Percentiles rank a stretch among this genome's conserved stretches.
Conservation (phyloP, 2,113 vertebrate genomes). For the Nyctibius bracteatus region DNA sequence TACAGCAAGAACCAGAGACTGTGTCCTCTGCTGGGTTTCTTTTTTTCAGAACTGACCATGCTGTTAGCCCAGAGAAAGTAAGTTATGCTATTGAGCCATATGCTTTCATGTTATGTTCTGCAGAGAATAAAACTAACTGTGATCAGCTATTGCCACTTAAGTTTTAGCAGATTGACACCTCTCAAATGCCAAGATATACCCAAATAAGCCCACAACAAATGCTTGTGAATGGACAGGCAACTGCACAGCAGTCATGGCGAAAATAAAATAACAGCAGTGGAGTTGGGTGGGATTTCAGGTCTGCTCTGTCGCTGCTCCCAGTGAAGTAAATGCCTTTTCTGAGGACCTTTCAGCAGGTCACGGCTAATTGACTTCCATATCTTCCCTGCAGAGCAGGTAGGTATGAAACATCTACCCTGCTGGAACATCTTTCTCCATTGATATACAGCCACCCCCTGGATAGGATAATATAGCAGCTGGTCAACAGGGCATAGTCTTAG, state of each 20-base stretch:
- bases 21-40: neutral
- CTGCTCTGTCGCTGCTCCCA: neutral
- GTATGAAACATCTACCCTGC: neutral
- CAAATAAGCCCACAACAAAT: neutral
- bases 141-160: constrained; percentile 1
- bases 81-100: neutral
- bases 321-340: neutral
- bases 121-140: neutral
- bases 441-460: neutral
- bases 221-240: neutral
- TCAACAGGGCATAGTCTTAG: neutral
- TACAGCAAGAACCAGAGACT: neutral
- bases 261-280: neutral
- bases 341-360: neutral
- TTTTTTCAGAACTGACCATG: neutral
- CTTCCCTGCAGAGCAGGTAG: neutral
- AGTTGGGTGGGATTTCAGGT: neutral
- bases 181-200: neutral
- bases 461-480: neutral
- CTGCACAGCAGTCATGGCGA: neutral
- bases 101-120: neutral
- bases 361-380: neutral
- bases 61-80: neutral
- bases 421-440: neutral
- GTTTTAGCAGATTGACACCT: constrained; percentile 17